A percentile compares a stretch with the other conserved stretches of the same genome.
These are phyloP conservation scores for Neogale vison DNA, from an alignment of 2,113 vertebrate genomes.

Conservation along the genomic window DNA sequence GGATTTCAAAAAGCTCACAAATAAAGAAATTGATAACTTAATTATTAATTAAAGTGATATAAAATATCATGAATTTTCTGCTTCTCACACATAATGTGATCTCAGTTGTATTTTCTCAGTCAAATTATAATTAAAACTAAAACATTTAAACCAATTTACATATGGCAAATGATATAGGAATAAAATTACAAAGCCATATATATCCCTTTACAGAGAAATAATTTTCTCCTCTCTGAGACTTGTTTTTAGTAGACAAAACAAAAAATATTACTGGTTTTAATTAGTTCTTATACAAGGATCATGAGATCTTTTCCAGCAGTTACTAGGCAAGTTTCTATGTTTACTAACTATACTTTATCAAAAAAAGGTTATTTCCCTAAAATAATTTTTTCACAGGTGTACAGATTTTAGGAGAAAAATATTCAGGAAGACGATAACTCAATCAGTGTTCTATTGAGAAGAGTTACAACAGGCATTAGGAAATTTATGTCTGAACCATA, in stretches of 20 bases:
- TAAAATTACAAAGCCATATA: background rate
- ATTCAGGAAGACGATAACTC: background rate
- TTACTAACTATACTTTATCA: background rate
- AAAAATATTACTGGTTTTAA: background rate
- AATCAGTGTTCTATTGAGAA: background rate
- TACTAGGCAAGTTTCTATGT: background rate
- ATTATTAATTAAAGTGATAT: background rate
- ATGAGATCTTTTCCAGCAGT: background rate
- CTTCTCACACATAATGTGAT: background rate
- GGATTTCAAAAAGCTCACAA: background rate
- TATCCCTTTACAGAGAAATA: background rate
- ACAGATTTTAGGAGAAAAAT: background rate
- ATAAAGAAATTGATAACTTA: background rate
- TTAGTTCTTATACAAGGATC: background rate
- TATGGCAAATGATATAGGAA: background rate
- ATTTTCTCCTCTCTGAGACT: background rate
- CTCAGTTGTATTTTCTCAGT: background rate
- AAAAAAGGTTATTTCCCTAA: background rate
- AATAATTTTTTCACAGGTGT: background rate
- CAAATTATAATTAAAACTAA: slow-evolving; percentile 13
- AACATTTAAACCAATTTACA: background rate
- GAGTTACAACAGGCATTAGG: background rate
- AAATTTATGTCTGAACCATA: background rate
- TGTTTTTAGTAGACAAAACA: background rate
- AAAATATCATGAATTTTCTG: slow-evolving; percentile 17